Evolutionary conservation across 2,113 vertebrate genomes (phyloP).

Genomic region (Eudyptes chrysolophus): DNA sequence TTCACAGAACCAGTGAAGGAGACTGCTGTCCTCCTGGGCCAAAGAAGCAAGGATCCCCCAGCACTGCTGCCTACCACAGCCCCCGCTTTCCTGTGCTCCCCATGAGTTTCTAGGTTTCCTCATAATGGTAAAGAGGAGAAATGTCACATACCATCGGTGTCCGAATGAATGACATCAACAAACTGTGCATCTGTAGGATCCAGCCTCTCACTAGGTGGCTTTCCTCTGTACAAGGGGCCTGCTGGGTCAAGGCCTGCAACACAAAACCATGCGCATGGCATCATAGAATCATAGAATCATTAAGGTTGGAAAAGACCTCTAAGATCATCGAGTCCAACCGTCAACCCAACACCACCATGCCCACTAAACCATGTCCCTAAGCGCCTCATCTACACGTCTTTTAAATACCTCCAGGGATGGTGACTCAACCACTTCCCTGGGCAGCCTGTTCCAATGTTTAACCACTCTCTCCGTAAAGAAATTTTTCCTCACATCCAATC

Average conservation of each 20-base stretch:
- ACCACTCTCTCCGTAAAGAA: too few species aligned
- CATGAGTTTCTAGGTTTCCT: background rate
- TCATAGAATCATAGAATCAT: too few species aligned
- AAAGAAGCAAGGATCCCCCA: background rate
- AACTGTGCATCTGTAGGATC: conserved; percentile 87
- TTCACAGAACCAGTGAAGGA: background rate
- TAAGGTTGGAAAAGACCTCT: too few species aligned
- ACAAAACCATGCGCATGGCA: background rate
- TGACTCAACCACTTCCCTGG: too few species aligned
- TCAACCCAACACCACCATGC: too few species aligned
- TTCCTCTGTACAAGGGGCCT: conserved; percentile 85
- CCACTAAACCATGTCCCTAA: too few species aligned
- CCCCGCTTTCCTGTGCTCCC: background rate
- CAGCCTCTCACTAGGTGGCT: conserved; percentile 78
- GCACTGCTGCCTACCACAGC: background rate
- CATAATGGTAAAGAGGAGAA: background rate
- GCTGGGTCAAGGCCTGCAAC: conserved; percentile 90
- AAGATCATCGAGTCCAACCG: too few species aligned
- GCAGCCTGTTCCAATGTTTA: too few species aligned
- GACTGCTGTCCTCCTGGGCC: background rate
- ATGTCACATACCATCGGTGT: conserved; percentile 81
- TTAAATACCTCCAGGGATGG: too few species aligned
- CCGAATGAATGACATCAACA: conserved; percentile 92
- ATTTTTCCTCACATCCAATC: too few species aligned
- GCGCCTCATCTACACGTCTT: too few species aligned